Evolutionary conservation across 2,888 invertebrate genomes (phyloP).

Genomic region (Caenorhabditis uteleia): DNA sequence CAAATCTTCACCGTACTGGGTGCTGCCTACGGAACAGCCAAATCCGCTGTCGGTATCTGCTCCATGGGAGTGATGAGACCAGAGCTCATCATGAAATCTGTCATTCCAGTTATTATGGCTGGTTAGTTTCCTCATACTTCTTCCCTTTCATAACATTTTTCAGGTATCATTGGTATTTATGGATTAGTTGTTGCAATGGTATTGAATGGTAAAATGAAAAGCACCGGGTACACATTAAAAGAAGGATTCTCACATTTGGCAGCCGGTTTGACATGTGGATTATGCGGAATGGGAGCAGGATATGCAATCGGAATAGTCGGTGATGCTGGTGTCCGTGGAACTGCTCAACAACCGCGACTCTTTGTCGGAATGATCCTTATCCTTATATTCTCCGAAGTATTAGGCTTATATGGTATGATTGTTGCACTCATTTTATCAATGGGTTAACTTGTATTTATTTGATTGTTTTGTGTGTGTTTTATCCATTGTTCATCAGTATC

Average conservation of each 20-base stretch:
- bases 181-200: slow-evolving; percentile 98
- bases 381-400: slow-evolving; percentile 99
- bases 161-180: slow-evolving; percentile 82
- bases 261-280: slow-evolving; percentile 93
- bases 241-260: slow-evolving; percentile 92
- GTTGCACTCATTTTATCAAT: slow-evolving; percentile 99
- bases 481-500: no score
- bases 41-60: slow-evolving; percentile 98
- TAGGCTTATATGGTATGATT: slow-evolving; percentile 99
- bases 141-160: not conserved
- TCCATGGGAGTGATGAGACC: slow-evolving; percentile 99
- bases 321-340: slow-evolving; percentile 78
- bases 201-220: slow-evolving; percentile 75
- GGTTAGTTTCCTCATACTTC: slow-evolving; percentile 22
- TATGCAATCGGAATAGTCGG: slow-evolving; percentile 99
- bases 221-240: slow-evolving; percentile 39
- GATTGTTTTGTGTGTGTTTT: no score
- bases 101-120: slow-evolving; percentile 84
- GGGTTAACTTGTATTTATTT: no score
- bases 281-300: slow-evolving; percentile 95
- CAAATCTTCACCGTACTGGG: slow-evolving; percentile 54
- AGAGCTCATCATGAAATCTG: slow-evolving; percentile 99
- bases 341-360: slow-evolving; percentile 95
- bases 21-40: slow-evolving; percentile 81
- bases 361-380: slow-evolving; percentile 92